These are phyloP conservation scores for Halocynthia roretzi DNA, from an alignment of 23 tunicate species.

Conservation along the genomic window DNA sequence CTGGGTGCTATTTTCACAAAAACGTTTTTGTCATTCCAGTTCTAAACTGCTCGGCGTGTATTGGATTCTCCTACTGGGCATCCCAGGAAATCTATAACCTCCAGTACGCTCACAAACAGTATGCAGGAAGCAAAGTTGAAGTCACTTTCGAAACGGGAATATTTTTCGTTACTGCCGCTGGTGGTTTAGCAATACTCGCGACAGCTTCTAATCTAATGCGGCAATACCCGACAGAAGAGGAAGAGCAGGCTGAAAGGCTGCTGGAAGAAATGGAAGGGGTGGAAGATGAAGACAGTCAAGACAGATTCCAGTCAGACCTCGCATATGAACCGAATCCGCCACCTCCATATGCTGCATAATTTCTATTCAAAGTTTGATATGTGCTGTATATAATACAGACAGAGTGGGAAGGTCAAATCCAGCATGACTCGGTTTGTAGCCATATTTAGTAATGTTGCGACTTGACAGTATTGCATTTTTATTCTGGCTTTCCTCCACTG, in stretches of 20 bases:
- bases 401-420: not conserved
- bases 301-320: not conserved
- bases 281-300: conserved; percentile 32
- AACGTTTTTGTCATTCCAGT: conserved; percentile 31
- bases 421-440: not conserved
- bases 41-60: conserved; percentile 48
- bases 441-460: too few species aligned
- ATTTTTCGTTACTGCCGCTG: conserved; percentile 63
- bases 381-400: too few species aligned
- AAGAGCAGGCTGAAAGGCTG: conserved; percentile 68
- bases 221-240: conserved; percentile 86
- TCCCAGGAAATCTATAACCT: conserved; percentile 69
- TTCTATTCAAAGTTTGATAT: not conserved
- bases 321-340: conserved; percentile 21
- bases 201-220: conserved; percentile 86
- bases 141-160: conserved; percentile 65
- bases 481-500: too few species aligned
- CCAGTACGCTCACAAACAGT: conserved; percentile 25
- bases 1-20: not conserved
- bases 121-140: conserved; percentile 51
- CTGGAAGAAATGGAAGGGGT: conserved; percentile 53
- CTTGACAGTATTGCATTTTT: too few species aligned
- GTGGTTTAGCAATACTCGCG: conserved; percentile 66
- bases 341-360: conserved; percentile 12
- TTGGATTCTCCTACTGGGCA: conserved; percentile 86